Base-by-base conservation (phyloP, 2,797 vertebrate genomes). In the Odontamblyopus lacepedii region DNA sequence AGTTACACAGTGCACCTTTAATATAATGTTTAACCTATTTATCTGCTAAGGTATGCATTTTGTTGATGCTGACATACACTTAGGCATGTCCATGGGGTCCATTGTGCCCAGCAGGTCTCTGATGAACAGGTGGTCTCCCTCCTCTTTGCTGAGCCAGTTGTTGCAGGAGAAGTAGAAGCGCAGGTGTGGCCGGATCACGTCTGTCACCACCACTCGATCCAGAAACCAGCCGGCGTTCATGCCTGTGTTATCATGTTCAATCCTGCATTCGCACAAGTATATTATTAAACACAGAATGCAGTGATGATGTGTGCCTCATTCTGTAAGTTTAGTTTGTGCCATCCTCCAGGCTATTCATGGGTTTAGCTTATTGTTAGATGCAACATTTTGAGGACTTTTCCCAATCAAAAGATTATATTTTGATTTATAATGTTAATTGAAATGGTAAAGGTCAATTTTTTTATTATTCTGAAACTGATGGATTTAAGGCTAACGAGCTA, bases 141-240 rank as follows among this genome's bases (percentile, higher is more conserved):
- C 97, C 67, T 90, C 93, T 64, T 94, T 96, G 90, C 97, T 98
- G 71, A 99, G 88, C 98, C 98, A 99, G 89, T 95, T 97, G 91
- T 96, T 98, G 78, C 97, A 99, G 27, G 97, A 91, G 85, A 99
- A 99, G 86, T 98, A 99, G 75, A 96, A 98, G 26, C 97, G 93
- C 65, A 98, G 90, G 77, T 98, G 96, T 30, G 98, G 97, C 77
- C 97, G 91, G 86, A 96, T 97, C 91, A 98, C 95, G 83, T 99
- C 97, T 0, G 96, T 99, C 80, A 99, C 93, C 0, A 97, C 93
- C 69, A 97, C 94, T 0, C 93, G 92, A 83, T 99, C 96, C 0
- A 98, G 92, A 89, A 95, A 98, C 97, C 98, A 99, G 78, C 96
- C 97, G 0, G 97, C 82, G 0, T 92, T 97, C 92, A 96, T 73